Conservation (phyloP, 2,888 invertebrate species). For the Phalera bucephala region DNA sequence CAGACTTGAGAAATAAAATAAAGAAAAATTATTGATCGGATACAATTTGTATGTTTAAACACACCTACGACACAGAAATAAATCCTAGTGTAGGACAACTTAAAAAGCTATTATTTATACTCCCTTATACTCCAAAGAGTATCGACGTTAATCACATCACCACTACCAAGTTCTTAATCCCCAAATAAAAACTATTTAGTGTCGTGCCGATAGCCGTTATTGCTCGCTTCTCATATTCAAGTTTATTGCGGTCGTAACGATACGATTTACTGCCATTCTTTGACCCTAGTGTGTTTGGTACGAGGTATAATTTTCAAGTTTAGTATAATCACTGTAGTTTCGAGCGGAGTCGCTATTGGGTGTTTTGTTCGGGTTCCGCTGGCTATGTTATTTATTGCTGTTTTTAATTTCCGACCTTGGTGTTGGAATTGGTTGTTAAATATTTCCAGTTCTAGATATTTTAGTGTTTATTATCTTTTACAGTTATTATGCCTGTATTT, state of each 20-base stretch:
- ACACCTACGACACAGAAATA: too few relatives aligned
- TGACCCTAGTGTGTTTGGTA: constrained; percentile 39
- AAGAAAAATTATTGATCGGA: too few relatives aligned
- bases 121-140: too few relatives aligned
- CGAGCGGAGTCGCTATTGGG: constrained; percentile 25
- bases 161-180: constrained; percentile 31
- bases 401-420: constrained; percentile 25
- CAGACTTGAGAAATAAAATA: too few relatives aligned
- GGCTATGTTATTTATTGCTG: constrained; percentile 25
- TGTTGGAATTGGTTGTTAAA: background rate
- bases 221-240: constrained; percentile 42
- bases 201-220: constrained; percentile 45
- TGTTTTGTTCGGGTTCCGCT: constrained; percentile 10
- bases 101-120: too few relatives aligned
- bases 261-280: constrained; percentile 51
- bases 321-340: constrained; percentile 28
- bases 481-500: too few relatives aligned
- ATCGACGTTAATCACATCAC: background rate
- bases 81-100: too few relatives aligned
- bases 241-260: constrained; percentile 45
- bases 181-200: constrained; percentile 46
- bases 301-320: constrained; percentile 33
- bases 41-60: too few relatives aligned
- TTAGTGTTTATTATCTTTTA: too few relatives aligned
- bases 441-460: background rate